Conservation (phyloP, 2,888 invertebrate genomes). For the Chymomyza amoena region DNA sequence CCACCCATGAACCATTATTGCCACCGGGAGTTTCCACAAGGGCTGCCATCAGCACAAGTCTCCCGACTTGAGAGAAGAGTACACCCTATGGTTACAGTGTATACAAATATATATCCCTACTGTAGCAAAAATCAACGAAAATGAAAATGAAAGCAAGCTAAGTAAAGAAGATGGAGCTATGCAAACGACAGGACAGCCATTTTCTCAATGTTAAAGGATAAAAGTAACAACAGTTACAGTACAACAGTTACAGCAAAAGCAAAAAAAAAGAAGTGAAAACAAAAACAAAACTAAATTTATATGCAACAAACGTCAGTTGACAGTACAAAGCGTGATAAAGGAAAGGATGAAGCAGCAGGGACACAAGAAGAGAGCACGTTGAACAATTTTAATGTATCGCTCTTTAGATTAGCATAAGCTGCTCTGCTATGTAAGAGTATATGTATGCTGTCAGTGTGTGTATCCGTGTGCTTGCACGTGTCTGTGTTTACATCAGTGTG, state of each 20-base stretch:
- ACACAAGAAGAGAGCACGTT: neutral
- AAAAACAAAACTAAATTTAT: conserved; percentile 19
- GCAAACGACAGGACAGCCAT: conserved; percentile 53
- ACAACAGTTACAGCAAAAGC: conserved; percentile 39
- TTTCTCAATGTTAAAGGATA: conserved; percentile 58
- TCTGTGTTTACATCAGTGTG: neutral
- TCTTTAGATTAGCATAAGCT: conserved; percentile 62
- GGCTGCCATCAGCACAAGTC: too few relatives aligned
- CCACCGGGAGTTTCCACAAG: too few relatives aligned
- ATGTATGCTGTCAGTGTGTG: neutral
- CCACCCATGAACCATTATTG: too few relatives aligned
- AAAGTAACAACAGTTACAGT: conserved; percentile 40
- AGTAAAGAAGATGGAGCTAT: conserved; percentile 31
- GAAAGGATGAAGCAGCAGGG: neutral
- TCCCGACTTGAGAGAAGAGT: too few relatives aligned
- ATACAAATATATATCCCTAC: too few relatives aligned
- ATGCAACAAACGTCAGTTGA: conserved; percentile 12
- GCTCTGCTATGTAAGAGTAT: conserved; percentile 6
- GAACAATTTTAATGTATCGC: conserved; percentile 65
- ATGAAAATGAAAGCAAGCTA: neutral
- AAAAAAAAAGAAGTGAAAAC: conserved; percentile 17
- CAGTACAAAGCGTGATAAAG: neutral
- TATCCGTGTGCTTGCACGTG: neutral
- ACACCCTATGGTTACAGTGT: too few relatives aligned
- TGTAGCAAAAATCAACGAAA: neutral